Percentiles rank a stretch among this genome's conserved stretches.
Conservation (phyloP, 2,888 invertebrate species). For the Allacma fusca region DNA sequence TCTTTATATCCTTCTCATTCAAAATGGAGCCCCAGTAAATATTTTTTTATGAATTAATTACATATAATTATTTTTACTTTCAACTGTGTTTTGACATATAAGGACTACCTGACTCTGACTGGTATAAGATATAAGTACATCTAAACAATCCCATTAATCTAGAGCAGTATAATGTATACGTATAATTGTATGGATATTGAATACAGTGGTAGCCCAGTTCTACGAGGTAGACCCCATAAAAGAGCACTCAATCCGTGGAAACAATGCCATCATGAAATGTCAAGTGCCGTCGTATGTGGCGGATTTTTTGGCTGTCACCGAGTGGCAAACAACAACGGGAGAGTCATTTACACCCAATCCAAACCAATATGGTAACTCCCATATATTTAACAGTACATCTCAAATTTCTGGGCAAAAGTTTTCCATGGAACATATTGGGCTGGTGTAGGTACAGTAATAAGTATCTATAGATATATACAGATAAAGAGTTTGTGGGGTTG, state of each 20-base stretch:
- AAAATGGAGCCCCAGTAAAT: too few relatives aligned
- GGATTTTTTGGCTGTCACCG: slow-evolving; percentile 83
- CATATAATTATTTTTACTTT: too few relatives aligned
- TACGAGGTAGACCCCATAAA: slow-evolving; percentile 86
- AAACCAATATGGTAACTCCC: slow-evolving; percentile 54
- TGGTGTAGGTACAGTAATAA: background rate
- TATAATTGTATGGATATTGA: background rate
- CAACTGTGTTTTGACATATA: too few relatives aligned
- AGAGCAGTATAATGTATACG: too few relatives aligned
- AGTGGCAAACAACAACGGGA: slow-evolving; percentile 59
- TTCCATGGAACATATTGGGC: slow-evolving; percentile 7
- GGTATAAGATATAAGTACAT: too few relatives aligned
- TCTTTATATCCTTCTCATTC: too few relatives aligned
- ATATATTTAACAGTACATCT: background rate
- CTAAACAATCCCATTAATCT: too few relatives aligned
- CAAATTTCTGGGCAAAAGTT: background rate
- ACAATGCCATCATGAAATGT: slow-evolving; percentile 87
- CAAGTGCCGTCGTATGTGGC: slow-evolving; percentile 91
- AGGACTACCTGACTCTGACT: too few relatives aligned
- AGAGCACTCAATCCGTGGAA: slow-evolving; percentile 89
- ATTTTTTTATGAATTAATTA: too few relatives aligned
- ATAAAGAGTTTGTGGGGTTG: too few relatives aligned
- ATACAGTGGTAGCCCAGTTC: slow-evolving; percentile 78
- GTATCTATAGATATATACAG: background rate
- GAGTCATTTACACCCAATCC: slow-evolving; percentile 57